These are phyloP conservation scores for Bruchidius siliquastri DNA, from an alignment of 2,888 invertebrate species.

Conservation along the genomic window DNA sequence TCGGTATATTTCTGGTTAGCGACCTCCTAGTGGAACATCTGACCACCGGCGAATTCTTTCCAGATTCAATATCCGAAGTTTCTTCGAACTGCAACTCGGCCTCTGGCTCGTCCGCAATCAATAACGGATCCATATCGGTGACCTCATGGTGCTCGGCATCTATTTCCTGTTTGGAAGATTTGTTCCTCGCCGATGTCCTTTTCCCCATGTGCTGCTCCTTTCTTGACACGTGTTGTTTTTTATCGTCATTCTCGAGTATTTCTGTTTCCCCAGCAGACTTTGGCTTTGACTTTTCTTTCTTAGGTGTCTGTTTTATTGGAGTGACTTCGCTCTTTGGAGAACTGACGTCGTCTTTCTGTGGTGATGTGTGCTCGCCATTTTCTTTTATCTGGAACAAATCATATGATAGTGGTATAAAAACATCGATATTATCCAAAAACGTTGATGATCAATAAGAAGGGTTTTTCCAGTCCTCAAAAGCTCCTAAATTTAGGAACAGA, in stretches of 20 bases:
- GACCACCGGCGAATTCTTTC: conserved; percentile 38
- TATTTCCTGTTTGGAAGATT: conserved; percentile 2
- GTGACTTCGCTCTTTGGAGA: neutral
- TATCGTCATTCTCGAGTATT: neutral
- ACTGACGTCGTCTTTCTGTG: conserved; percentile 3
- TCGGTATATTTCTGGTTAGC: conserved; percentile 40
- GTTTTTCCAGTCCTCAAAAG: too few species aligned
- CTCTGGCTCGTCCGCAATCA: conserved; percentile 34
- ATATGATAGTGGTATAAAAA: too few species aligned
- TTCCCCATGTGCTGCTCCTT: conserved; percentile 5
- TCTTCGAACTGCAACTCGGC: conserved; percentile 42
- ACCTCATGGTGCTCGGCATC: conserved; percentile 6
- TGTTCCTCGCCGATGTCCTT: conserved; percentile 3
- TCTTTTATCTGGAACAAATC: neutral
- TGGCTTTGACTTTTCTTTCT: conserved; percentile 5
- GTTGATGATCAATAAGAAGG: too few species aligned
- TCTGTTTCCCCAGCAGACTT: conserved; percentile 3
- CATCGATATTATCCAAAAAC: too few species aligned
- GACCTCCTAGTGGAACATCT: conserved; percentile 43
- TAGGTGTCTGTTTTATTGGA: conserved; percentile 5
- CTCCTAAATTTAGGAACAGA: too few species aligned
- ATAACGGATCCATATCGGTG: conserved; percentile 37
- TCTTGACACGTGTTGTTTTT: neutral
- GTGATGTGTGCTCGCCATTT: neutral
- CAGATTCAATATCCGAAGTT: conserved; percentile 37